Evolutionary conservation across 2,113 vertebrate species (phyloP).

Genomic region (Apaloderma vittatum): DNA sequence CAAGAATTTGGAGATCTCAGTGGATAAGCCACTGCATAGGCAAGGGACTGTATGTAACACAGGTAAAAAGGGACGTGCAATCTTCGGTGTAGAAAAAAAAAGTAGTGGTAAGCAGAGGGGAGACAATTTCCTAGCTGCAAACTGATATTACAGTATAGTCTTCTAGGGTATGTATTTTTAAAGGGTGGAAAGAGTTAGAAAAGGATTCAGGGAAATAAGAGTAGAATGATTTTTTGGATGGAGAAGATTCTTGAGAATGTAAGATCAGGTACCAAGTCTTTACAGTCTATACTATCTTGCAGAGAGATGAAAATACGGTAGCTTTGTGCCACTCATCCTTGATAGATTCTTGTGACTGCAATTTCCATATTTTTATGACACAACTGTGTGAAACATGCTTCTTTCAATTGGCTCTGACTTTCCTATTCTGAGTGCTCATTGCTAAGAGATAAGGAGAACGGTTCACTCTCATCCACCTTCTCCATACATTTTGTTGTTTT

Average conservation of each 20-base stretch:
- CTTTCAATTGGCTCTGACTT: background rate
- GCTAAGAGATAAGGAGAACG: background rate
- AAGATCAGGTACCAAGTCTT: background rate
- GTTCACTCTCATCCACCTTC: background rate
- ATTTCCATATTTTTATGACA: background rate
- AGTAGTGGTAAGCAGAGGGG: background rate
- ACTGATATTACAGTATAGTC: background rate
- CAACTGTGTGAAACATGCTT: background rate
- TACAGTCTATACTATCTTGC: background rate
- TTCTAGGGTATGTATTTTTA: background rate
- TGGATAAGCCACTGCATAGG: background rate
- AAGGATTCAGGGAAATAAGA: background rate
- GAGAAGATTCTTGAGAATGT: background rate
- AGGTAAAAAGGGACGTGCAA: background rate
- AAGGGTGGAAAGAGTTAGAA: background rate
- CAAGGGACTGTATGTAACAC: background rate
- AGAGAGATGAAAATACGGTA: background rate
- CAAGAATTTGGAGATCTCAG: background rate
- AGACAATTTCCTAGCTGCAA: background rate
- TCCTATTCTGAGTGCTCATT: background rate
- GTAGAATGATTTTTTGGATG: background rate
- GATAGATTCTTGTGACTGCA: background rate
- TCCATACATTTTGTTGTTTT: background rate
- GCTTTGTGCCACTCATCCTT: background rate
- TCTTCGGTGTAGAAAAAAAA: background rate